Conservation (phyloP, 2,888 invertebrate species). For the Beris morrisii region DNA sequence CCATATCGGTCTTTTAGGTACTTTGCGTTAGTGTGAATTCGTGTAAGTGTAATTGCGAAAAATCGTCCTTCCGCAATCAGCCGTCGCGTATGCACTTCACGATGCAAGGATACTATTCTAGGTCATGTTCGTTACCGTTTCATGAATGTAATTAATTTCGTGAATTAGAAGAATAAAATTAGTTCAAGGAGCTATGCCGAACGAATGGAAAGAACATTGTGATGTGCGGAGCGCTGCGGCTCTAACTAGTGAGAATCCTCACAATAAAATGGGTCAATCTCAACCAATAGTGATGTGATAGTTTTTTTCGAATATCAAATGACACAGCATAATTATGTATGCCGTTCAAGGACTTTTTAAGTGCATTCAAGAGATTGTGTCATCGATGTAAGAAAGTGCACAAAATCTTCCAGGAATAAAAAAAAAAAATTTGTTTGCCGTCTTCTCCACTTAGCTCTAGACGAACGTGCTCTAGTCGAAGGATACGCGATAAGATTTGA, state of each 20-base stretch:
- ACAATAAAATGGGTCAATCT: conserved; percentile 37
- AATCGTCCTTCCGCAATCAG: too few relatives aligned
- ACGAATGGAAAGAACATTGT: too few relatives aligned
- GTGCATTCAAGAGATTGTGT: conserved; percentile 31
- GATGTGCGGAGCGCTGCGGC: too few relatives aligned
- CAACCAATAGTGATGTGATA: conserved; percentile 23
- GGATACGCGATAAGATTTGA: conserved; percentile 18
- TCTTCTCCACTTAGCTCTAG: conserved; percentile 20
- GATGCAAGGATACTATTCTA: too few relatives aligned
- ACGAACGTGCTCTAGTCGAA: conserved; percentile 29
- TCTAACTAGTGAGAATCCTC: neutral
- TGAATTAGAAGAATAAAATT: too few relatives aligned
- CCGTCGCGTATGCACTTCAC: too few relatives aligned
- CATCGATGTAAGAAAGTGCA: conserved; percentile 25
- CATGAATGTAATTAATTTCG: too few relatives aligned
- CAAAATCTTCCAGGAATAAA: conserved; percentile 2
- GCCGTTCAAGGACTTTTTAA: conserved; percentile 35
- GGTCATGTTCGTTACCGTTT: too few relatives aligned
- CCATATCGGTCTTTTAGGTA: too few relatives aligned
- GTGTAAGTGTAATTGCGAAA: too few relatives aligned
- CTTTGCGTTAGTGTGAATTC: too few relatives aligned
- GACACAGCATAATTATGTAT: conserved; percentile 40
- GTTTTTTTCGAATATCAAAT: conserved; percentile 32
- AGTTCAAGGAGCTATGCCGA: too few relatives aligned
- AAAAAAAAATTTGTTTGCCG: conserved; percentile 14